Evolutionary conservation across 2,113 vertebrate genomes (phyloP), one percentile per base, ranked within the genome.

Genomic region (Typhlomys cinereus): DNA sequence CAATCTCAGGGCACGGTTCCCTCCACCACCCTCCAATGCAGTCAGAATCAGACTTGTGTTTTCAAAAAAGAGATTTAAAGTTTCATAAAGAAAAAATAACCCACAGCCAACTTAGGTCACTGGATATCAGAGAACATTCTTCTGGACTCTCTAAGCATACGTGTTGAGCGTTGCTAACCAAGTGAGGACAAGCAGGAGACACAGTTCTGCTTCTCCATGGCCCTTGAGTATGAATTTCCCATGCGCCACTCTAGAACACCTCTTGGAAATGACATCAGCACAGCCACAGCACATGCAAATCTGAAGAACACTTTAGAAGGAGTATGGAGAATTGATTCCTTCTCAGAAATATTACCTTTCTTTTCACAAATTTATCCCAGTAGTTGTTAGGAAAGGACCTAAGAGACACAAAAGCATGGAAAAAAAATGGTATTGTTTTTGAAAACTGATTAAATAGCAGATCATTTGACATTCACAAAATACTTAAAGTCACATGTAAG

Each of bases 351-450:
- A 91, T 97, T 97, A 98, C 98, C 97, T 98, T 98, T 97, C 98
- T 98, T 97, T 99, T 99, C 83, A 99, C 99, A 98, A 99, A 99
- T 93, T 99, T 99, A 95, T 99, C 99, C 99, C 99, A 99, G 84
- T 99, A 99, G 96, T 99, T 99, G 96, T 99, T 99, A 75, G 99
- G 99, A 95, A 99, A 99, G 94, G 99, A 99, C 94, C 99, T 99
- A 96, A 96, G 98, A 97, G 82, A 67, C 8, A 96, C 6, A 96
- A 93, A 92, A 86, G 46, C 15, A 89, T 5, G 88, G 18, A 81
- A 39, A 14, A 86, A 75, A 94, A 80, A 66, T 5, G 46, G 1
- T 59, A 67, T 34, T 54, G n/a, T 61, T 80, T 75, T 29, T 67
- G 41, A 70, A 80, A 62, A 92, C 64, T n/a, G 5, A 62, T 36